These are phyloP conservation scores for Caradrina clavipalpis DNA, from an alignment of 2,888 invertebrate species.

Conservation along the genomic window DNA sequence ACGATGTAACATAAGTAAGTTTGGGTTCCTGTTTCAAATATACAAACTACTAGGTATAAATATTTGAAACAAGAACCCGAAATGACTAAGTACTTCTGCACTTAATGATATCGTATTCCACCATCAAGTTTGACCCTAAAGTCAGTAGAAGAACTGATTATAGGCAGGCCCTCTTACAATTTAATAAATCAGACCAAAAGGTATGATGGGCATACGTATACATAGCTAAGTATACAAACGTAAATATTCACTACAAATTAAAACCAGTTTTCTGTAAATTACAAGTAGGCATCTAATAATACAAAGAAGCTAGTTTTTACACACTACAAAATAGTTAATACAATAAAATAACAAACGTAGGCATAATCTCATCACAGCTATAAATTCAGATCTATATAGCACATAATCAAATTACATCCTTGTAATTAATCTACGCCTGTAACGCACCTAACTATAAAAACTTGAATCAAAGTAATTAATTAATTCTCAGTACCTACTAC, in stretches of 20 bases:
- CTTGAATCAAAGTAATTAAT: slow-evolving; percentile 30
- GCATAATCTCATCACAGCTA: background rate
- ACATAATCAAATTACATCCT: slow-evolving; percentile 9
- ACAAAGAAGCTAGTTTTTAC: too few relatives aligned
- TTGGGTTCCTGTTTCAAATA: too few relatives aligned
- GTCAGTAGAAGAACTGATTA: background rate
- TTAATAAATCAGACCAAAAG: background rate
- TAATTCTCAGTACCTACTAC: slow-evolving; percentile 29
- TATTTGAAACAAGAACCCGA: background rate
- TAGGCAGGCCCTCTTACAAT: background rate
- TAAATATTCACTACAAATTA: slow-evolving; percentile 1
- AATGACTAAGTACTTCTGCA: slow-evolving; percentile 4
- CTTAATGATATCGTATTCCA: background rate
- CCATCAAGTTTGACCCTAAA: background rate
- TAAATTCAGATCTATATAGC: background rate
- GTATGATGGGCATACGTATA: background rate
- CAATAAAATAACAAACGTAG: slow-evolving; percentile 9
- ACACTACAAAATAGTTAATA: too few relatives aligned
- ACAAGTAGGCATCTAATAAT: too few relatives aligned
- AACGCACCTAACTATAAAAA: slow-evolving; percentile 25
- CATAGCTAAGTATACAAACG: too few relatives aligned
- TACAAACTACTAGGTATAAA: too few relatives aligned
- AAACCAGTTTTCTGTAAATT: too few relatives aligned
- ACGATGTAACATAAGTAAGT: too few relatives aligned
- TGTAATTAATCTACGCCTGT: slow-evolving; percentile 22